These are phyloP conservation scores for Mormyrus proboscirostris DNA, from an alignment of 2,797 vertebrate genomes.

Conservation along the genomic window DNA sequence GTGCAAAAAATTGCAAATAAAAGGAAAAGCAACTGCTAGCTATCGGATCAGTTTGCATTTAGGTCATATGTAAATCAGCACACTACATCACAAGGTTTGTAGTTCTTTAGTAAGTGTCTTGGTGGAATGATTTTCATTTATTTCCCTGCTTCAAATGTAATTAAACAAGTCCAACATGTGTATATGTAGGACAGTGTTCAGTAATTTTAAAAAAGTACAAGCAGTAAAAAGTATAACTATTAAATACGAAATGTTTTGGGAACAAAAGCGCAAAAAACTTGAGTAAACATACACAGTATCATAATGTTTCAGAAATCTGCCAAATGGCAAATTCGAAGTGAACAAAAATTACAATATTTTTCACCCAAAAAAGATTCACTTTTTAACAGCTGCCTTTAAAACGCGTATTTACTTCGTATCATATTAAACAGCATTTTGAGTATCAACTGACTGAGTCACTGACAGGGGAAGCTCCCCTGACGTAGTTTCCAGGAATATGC, in stretches of 20 bases:
- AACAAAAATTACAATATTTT: neutral
- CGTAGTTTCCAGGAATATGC: conserved; percentile 59
- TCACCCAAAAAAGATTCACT: neutral
- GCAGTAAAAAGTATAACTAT: neutral
- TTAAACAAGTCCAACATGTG: neutral
- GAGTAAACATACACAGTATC: neutral
- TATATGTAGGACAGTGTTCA: neutral
- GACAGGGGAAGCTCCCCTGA: conserved; percentile 39
- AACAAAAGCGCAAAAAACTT: neutral
- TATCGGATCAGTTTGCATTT: neutral
- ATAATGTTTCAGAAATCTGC: neutral
- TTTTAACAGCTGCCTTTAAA: neutral
- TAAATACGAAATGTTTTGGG: neutral
- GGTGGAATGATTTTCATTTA: neutral
- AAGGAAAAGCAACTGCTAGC: neutral
- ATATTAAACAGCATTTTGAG: neutral
- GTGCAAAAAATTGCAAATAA: neutral
- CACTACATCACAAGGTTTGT: neutral
- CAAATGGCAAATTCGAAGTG: neutral
- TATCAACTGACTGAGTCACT: neutral
- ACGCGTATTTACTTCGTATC: neutral
- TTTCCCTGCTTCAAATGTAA: neutral
- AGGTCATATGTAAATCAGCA: neutral
- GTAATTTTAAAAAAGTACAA: neutral
- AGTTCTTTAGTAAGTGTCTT: neutral